Evolutionary conservation across 2,888 invertebrate species (phyloP).

Genomic region (Hydrotaea cyrtoneurina): DNA sequence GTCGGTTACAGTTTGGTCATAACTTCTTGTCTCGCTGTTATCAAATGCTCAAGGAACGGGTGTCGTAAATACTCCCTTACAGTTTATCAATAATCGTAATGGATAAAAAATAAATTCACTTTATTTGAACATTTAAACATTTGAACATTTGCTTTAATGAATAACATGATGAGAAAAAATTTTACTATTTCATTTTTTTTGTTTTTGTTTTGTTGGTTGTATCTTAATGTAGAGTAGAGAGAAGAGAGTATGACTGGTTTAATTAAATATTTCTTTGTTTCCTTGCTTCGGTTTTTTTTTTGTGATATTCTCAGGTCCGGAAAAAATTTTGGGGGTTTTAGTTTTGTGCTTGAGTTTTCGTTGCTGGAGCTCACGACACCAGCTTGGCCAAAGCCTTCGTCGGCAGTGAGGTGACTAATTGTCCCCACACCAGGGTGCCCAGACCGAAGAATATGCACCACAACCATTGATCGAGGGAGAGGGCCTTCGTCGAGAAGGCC

Average conservation of each 20-base stretch:
- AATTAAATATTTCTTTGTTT: conserved; percentile 32
- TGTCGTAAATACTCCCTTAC: too few species aligned
- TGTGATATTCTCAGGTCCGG: conserved; percentile 34
- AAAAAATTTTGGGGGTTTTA: conserved; percentile 31
- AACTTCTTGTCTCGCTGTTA: too few species aligned
- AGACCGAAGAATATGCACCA: conserved; percentile 99
- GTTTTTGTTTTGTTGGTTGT: background rate
- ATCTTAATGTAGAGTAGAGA: conserved; percentile 41
- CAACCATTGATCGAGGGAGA: conserved; percentile 97
- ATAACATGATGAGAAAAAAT: conserved; percentile 40
- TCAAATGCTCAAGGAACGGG: too few species aligned
- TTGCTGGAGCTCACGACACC: conserved; percentile 82
- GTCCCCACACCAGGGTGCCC: conserved; percentile 98
- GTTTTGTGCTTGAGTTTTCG: conserved; percentile 25
- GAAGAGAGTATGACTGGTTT: conserved; percentile 41
- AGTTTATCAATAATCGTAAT: conserved; percentile 20
- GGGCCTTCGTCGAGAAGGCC: conserved; percentile 96
- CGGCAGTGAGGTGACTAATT: conserved; percentile 97
- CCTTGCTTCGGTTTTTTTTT: background rate
- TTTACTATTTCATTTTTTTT: conserved; percentile 25
- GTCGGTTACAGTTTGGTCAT: too few species aligned
- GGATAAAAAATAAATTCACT: conserved; percentile 41
- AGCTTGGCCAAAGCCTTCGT: conserved; percentile 97
- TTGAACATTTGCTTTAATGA: conserved; percentile 43
- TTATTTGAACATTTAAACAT: conserved; percentile 43